Conservation (phyloP, 2,797 vertebrate genomes). For the Galagoides demidoff region DNA sequence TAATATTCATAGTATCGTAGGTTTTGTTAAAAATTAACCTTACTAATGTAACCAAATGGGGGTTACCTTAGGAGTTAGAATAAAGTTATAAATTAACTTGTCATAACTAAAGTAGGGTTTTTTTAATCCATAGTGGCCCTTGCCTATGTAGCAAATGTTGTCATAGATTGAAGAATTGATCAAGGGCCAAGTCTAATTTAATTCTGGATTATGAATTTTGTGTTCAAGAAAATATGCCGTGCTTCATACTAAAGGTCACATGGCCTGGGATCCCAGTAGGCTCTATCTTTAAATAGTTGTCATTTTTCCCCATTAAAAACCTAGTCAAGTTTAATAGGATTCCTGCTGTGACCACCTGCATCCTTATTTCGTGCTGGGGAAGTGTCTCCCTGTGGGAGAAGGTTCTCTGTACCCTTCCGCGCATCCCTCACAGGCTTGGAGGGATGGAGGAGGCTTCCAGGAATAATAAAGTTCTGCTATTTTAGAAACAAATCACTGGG, state of each 20-base stretch:
- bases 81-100: constrained; percentile 15
- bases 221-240: neutral
- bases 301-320: neutral
- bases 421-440: neutral
- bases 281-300: neutral
- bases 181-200: neutral
- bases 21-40: constrained; percentile 1
- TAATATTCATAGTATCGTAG: neutral
- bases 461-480: neutral
- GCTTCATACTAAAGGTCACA: neutral
- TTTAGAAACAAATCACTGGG: neutral
- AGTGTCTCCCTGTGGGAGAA: neutral
- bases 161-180: neutral
- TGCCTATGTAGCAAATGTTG: neutral
- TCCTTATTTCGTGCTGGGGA: neutral
- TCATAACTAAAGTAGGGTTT: neutral
- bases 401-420: neutral
- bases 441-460: neutral
- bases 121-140: neutral
- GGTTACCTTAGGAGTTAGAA: neutral
- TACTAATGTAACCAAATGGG: neutral
- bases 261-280: neutral
- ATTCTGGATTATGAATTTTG: neutral
- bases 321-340: neutral
- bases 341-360: neutral